phyloP scores from a whole-genome alignment of 2,113 vertebrate genomes.

The Micromys minutus region DNA sequence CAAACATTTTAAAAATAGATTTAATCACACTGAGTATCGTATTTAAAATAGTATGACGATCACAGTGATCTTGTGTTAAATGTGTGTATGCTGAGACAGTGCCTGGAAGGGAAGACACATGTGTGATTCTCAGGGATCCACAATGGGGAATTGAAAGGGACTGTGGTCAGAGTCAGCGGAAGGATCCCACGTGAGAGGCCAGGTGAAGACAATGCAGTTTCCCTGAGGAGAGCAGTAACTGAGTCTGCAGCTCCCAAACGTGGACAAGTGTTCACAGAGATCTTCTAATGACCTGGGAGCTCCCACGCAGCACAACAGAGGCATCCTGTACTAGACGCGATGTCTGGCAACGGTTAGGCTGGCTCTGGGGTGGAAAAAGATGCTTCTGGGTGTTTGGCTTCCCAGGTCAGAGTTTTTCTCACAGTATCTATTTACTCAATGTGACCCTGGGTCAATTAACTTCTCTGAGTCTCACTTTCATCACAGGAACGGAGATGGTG shows the following conservation, averaged over 20 bases:
- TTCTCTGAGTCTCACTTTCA: not conserved
- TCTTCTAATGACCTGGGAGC: not conserved
- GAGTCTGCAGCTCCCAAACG: not conserved
- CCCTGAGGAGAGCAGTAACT: not conserved
- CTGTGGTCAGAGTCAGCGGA: not conserved
- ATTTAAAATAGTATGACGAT: not conserved
- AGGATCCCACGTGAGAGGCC: not conserved
- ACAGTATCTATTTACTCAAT: not conserved
- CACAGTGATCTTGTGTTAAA: not conserved
- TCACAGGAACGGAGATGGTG: not conserved
- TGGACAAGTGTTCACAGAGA: not conserved
- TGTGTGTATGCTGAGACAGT: not conserved
- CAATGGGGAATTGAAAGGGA: not conserved
- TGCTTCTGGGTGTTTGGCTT: not conserved
- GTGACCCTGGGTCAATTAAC: not conserved
- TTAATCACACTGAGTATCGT: not conserved
- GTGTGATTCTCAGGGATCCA: not conserved
- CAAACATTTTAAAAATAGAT: conserved; percentile 27
- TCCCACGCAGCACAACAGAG: not conserved
- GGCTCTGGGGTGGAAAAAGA: not conserved
- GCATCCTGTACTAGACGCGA: not conserved
- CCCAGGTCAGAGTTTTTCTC: not conserved
- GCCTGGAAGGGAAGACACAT: not conserved
- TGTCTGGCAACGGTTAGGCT: not conserved
- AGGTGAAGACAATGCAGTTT: not conserved